Base-by-base conservation (phyloP, 2,888 invertebrate species). In the Dryobotodes eremita region DNA sequence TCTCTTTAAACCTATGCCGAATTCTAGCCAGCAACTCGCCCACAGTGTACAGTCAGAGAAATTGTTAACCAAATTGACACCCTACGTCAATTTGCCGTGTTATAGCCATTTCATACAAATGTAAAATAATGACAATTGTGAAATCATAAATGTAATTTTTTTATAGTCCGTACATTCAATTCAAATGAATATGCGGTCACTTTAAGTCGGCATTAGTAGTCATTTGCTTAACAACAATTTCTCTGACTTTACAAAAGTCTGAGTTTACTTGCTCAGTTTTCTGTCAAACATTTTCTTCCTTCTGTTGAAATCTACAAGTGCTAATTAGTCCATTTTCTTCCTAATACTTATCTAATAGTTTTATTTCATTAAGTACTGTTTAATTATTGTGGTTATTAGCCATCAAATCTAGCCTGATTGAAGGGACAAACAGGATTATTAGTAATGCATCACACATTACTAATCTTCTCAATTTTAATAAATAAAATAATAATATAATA, bases 391-490 rank as follows among this genome's bases (percentile, higher is more conserved):
- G 57, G 46, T 59, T 11, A 59, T n/a, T 66, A 23, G 7, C 46
- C 46, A 73, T 31, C 23, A 75, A 48, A 66, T 55, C 8, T 20
- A 48, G 20, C 26, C 11, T 61, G 5, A 55, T n/a, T 46, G 4
- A 75, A 62, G 3, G 26, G 59, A 55, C 20, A 50, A 70, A 8
- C n/a, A 46, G 5, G 36, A 70, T 71, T 26, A 79, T 77, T 75
- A 81, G 76, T 72, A 68, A 80, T 78, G 62, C 76, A 78, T 84
- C 65, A 73, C 66, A 76, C 76, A 75, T 72, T 82, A 68, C 78
- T 80, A 80, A 61, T 80, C 48, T 77, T 53, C 10, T 42, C 11
- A n/a, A 50, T 8, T 8, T 23, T 62, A 20, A n/a, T 55, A 61
- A 65, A 46, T 79, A n/a, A 46, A 66, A 57, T 53, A 75, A 59